A percentile compares a stretch with the other conserved stretches of the same genome.
phyloP scores from a whole-genome alignment of 2,797 vertebrate species.

The Zalophus californianus region DNA sequence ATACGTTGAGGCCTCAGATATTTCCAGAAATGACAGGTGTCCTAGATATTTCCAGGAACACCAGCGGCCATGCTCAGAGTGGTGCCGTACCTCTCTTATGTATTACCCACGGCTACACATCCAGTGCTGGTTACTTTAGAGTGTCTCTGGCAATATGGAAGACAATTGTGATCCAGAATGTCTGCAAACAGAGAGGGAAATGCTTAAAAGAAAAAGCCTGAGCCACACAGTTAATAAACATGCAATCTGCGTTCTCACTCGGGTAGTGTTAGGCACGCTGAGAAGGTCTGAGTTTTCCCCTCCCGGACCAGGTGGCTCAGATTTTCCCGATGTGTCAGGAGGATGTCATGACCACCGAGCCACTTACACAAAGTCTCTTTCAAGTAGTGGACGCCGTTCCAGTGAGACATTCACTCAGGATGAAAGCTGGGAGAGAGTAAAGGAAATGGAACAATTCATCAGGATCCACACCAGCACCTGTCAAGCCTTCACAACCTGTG shows the following conservation, averaged over 20 bases:
- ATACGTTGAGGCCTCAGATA: not conserved
- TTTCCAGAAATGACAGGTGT: not conserved
- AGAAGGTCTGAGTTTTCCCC: not conserved
- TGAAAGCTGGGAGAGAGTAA: not conserved
- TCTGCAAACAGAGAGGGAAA: not conserved
- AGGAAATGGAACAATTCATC: not conserved
- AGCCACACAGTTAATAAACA: not conserved
- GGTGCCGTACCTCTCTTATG: not conserved
- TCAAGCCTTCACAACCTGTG: not conserved
- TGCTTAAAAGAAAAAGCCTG: not conserved
- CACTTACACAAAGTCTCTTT: not conserved
- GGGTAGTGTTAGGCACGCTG: not conserved
- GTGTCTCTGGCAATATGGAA: not conserved
- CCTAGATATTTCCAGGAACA: not conserved
- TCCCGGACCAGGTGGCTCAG: not conserved
- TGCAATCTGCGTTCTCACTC: not conserved
- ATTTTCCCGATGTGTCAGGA: not conserved
- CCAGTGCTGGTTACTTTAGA: not conserved
- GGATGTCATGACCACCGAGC: not conserved
- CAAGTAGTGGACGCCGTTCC: not conserved
- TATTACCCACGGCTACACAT: not conserved
- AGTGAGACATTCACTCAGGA: not conserved
- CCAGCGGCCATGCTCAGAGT: not conserved
- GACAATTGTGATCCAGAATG: not conserved
- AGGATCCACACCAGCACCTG: not conserved